phyloP scores from a whole-genome alignment of 2,888 invertebrate genomes.

The Thera britannica region DNA sequence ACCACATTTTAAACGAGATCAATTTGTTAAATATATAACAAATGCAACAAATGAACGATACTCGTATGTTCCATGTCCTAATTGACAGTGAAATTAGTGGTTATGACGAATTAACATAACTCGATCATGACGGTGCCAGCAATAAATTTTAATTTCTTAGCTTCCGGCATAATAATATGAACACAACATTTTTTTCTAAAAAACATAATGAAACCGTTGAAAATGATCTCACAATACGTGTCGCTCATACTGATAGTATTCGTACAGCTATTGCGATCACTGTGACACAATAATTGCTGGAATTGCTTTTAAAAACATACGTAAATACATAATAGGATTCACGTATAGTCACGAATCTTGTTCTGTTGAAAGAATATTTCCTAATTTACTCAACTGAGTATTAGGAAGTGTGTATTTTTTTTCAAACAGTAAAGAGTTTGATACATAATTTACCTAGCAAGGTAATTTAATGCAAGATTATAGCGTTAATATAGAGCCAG shows the following conservation, averaged over 20 bases:
- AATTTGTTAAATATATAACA: not conserved
- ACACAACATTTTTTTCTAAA: constrained; percentile 20
- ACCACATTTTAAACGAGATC: no score
- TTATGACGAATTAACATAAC: not conserved
- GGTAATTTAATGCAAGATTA: no score
- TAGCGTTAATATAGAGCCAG: no score
- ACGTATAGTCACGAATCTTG: constrained; percentile 50
- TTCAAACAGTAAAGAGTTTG: no score
- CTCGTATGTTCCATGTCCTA: not conserved
- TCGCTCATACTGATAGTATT: constrained; percentile 43
- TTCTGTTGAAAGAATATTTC: constrained; percentile 41
- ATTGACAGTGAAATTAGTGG: not conserved
- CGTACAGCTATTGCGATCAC: constrained; percentile 41
- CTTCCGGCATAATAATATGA: constrained; percentile 4
- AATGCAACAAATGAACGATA: not conserved
- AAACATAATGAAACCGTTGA: constrained; percentile 37
- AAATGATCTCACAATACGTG: constrained; percentile 60
- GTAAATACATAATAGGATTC: constrained; percentile 58
- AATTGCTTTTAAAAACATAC: constrained; percentile 36
- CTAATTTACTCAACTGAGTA: constrained; percentile 31
- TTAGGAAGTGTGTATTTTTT: no score
- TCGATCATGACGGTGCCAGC: not conserved
- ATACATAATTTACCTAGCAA: no score
- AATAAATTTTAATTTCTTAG: not conserved
- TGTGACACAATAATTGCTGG: constrained; percentile 54